Percentiles rank a stretch among this genome's conserved stretches.
Conservation (phyloP, 2,797 vertebrate species). For the Podargus strigoides region DNA sequence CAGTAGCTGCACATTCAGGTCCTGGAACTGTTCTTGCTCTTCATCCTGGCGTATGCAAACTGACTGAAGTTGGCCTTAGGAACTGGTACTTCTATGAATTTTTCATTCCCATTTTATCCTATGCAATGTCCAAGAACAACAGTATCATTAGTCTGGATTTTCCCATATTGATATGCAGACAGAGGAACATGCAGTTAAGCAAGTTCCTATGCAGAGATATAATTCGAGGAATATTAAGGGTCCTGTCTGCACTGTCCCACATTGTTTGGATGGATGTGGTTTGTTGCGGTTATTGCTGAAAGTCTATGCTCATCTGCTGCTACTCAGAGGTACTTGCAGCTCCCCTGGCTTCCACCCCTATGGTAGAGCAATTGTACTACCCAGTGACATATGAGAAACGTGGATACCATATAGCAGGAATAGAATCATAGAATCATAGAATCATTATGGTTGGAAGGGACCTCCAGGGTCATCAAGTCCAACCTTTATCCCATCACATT, state of each 20-base stretch:
- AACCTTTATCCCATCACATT: no score
- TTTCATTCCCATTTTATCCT: not conserved
- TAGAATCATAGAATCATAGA: no score
- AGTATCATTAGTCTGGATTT: not conserved
- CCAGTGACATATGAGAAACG: not conserved
- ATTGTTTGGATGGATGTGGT: not conserved
- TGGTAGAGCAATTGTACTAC: not conserved
- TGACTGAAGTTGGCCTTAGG: not conserved
- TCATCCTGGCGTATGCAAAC: not conserved
- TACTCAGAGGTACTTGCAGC: not conserved
- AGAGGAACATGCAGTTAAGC: not conserved
- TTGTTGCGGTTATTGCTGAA: not conserved
- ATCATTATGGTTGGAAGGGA: no score
- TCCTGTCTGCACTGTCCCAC: not conserved
- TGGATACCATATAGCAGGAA: not conserved
- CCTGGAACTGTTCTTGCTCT: not conserved
- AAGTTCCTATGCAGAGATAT: not conserved
- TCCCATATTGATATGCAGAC: not conserved
- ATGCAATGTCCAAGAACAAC: not conserved
- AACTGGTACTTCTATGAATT: not conserved
- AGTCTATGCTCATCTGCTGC: not conserved
- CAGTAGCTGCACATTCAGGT: not conserved
- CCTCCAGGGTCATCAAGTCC: no score
- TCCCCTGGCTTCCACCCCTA: not conserved
- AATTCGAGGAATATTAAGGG: not conserved